Percentiles rank a stretch among this genome's conserved stretches.
phyloP scores from a whole-genome alignment of 1,140 invertebrate species.

The Drosophila kohkoa region DNA sequence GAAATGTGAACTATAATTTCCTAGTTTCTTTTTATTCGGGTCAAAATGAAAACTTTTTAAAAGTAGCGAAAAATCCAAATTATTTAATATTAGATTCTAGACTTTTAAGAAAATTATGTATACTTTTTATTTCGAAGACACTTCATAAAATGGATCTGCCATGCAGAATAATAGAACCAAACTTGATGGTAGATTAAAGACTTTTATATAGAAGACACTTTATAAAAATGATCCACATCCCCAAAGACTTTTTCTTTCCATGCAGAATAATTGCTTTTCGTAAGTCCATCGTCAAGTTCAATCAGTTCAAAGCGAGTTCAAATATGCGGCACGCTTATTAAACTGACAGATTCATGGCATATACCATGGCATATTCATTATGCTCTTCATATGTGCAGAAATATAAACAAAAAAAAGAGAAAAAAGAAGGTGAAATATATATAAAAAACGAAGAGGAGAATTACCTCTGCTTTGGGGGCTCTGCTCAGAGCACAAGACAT shows the following conservation, averaged over 20 bases:
- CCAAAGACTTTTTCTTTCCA: neutral
- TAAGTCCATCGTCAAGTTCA: neutral
- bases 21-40: no score
- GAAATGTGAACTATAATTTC: no score
- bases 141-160: no score
- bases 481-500: slow-evolving; percentile 71
- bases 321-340: slow-evolving; percentile 1
- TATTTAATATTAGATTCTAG: no score
- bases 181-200: no score
- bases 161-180: no score
- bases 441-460: slow-evolving; percentile 33
- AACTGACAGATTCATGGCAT: slow-evolving; percentile 13
- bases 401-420: slow-evolving; percentile 16
- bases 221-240: neutral
- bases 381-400: slow-evolving; percentile 5
- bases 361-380: slow-evolving; percentile 7
- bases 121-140: no score
- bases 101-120: no score
- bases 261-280: neutral
- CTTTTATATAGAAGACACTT: neutral
- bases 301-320: slow-evolving; percentile 7
- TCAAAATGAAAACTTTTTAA: no score
- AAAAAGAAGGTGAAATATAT: slow-evolving; percentile 32
- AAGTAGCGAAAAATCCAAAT: no score
- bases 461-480: slow-evolving; percentile 52